phyloP scores from a whole-genome alignment of 2,888 invertebrate species.

The Ptycholaimellus sp. region DNA sequence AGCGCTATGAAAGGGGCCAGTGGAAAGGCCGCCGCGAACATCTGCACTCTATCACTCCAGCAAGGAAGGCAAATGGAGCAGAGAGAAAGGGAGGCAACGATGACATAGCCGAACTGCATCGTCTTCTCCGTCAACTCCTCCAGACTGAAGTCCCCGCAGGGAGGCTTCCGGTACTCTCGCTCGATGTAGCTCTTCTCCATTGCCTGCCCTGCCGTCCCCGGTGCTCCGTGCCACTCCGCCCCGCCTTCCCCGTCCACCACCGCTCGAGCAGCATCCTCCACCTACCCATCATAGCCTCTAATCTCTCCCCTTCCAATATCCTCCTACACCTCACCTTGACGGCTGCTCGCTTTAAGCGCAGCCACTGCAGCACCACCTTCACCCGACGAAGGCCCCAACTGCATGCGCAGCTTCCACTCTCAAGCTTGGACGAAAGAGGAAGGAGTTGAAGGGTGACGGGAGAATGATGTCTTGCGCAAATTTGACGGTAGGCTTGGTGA shows the following conservation, averaged over 20 bases:
- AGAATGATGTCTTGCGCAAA: slow-evolving; percentile 25
- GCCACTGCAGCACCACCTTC: too few relatives aligned
- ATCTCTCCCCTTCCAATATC: too few relatives aligned
- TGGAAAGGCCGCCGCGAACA: slow-evolving; percentile 30
- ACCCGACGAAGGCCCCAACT: too few relatives aligned
- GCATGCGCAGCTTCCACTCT: too few relatives aligned
- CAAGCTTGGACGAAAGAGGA: too few relatives aligned
- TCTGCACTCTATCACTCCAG: slow-evolving; percentile 14
- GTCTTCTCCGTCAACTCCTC: slow-evolving; percentile 30
- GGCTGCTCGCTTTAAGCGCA: too few relatives aligned
- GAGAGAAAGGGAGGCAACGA: slow-evolving; percentile 20
- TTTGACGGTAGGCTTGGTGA: slow-evolving; percentile 28
- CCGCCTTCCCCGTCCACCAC: too few relatives aligned
- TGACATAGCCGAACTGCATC: slow-evolving; percentile 29
- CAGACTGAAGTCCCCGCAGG: slow-evolving; percentile 26
- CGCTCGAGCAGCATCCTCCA: too few relatives aligned
- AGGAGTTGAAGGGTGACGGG: slow-evolving; percentile 27
- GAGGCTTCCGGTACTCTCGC: slow-evolving; percentile 25
- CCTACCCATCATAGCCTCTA: too few relatives aligned
- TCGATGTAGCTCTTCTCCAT: slow-evolving; percentile 14
- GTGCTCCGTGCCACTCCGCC: too few relatives aligned
- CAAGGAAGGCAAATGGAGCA: not conserved
- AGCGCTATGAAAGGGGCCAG: slow-evolving; percentile 28
- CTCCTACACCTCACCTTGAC: too few relatives aligned
- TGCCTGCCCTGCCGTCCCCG: slow-evolving; percentile 5